Conservation (phyloP, 2,113 vertebrate genomes). For the Chlorodrepanis virens region DNA sequence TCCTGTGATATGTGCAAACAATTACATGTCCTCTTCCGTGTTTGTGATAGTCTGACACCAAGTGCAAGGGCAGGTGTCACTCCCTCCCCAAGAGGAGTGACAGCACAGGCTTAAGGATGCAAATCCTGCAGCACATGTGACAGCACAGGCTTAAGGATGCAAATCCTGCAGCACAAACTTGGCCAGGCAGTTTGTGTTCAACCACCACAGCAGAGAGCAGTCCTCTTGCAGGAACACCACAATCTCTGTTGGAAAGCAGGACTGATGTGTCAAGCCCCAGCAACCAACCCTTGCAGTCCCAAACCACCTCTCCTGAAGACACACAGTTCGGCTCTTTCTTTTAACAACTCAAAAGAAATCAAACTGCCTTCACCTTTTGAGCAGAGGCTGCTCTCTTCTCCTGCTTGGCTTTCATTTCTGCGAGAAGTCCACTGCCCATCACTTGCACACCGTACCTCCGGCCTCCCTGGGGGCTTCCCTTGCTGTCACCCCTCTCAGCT, state of each 20-base stretch:
- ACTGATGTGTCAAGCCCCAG: not conserved
- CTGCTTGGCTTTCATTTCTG: constrained; percentile 98
- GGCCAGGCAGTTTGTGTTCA: not conserved
- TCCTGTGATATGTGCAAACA: not conserved
- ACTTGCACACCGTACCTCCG: constrained; percentile 88
- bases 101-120: not conserved
- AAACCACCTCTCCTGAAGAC: not conserved
- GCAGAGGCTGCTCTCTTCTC: constrained; percentile 83
- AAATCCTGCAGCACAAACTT: not conserved
- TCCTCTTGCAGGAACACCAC: not conserved
- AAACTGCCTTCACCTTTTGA: constrained; percentile 81
- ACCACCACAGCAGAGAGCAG: not conserved
- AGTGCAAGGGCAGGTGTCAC: not conserved
- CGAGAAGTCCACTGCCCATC: constrained; percentile 91
- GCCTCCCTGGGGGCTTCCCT: constrained; percentile 86
- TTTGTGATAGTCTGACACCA: not conserved
- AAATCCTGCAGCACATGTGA: not conserved
- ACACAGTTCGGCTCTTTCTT: not conserved
- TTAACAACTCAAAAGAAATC: not conserved
- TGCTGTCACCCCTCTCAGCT: constrained; percentile 68
- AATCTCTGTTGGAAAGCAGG: not conserved
- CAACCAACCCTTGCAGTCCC: not conserved
- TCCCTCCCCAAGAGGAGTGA: not conserved
- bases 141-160: not conserved
- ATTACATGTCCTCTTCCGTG: not conserved